Evolutionary conservation across 2,888 invertebrate genomes (phyloP), one percentile per base, ranked within the genome.

Genomic region (Criorhina ranunculi): DNA sequence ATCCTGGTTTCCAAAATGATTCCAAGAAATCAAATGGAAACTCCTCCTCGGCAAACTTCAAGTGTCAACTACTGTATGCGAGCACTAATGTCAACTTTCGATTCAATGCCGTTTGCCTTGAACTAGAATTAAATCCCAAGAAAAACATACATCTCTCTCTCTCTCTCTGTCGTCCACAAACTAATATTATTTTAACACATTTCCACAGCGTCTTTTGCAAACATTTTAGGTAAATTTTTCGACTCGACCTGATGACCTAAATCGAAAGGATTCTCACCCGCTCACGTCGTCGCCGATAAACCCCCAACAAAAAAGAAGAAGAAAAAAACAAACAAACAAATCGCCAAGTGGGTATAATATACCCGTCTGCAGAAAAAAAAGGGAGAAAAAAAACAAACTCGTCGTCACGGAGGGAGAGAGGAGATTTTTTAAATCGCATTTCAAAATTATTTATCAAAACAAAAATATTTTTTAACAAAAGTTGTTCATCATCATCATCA

Each of bases 401-500:
- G 31, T 11, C 69, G 55, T 24, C 37, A 57, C 35, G n/a, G 73
- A 7, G 72, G 67, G 67, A 11, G 73, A 7, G 72, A 73, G 67
- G 19, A 64, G 73, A 75, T 9, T 85, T 80, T 75, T 69, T 59
- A 85, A 85, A 85, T 85, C 85, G 85, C 76, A 70, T 85, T 85
- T 85, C 69, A 76, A 85, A 85, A 85, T 85, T 85, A 85, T 85
- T 76, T 80, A 85, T 80, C 75, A 80, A 76, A 85, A 85, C 85
- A 85, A 76, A 79, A 80, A 85, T 85, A 85, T 85, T 85, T 85
- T 85, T 85, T 85, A 85, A 80, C 75, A 51, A 76, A 80, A 85
- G 70, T 80, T 85, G 64, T 70, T 79, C 79, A 85, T 76, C 85
- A 79, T 75, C 78, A 69, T 67, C 69, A 57, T 79, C 31, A 31